Base-by-base conservation (phyloP, 2,797 vertebrate species). In the Monodelphis domestica region DNA sequence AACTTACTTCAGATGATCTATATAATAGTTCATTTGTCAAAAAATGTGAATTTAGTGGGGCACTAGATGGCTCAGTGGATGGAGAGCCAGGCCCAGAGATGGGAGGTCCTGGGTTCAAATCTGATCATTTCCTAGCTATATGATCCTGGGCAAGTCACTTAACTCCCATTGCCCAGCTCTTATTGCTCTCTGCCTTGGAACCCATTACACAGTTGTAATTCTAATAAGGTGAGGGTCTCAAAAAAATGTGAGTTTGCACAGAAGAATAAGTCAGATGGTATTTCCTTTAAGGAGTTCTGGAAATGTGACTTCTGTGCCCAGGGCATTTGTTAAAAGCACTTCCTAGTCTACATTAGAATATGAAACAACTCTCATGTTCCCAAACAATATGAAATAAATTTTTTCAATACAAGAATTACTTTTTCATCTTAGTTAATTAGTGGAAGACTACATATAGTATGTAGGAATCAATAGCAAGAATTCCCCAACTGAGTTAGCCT, bases 21-120 rank as follows among this genome's bases (percentile, higher is more conserved):
- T 21, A 53, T 21, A 92, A 88, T 29, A 53, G 87, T 89, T 50
- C 63, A 90, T 88, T 94, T 95, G 54, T 54, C 54, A 93, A 88
- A 88, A 52, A n/a, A n/a, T n/a, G n/a, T n/a, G n/a, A n/a, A n/a
- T n/a, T n/a, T n/a, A n/a, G n/a, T n/a, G n/a, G n/a, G n/a, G n/a
- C n/a, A n/a, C n/a, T n/a, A n/a, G n/a, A n/a, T n/a, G n/a, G n/a
- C n/a, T n/a, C n/a, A n/a, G n/a, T n/a, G n/a, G n/a, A n/a, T n/a
- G n/a, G n/a, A n/a, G n/a, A n/a, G n/a, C n/a, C n/a, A n/a, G n/a
- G n/a, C n/a, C n/a, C n/a, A n/a, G n/a, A n/a, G n/a, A n/a, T n/a
- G n/a, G n/a, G n/a, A n/a, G n/a, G n/a, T n/a, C n/a, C n/a, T n/a
- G n/a, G n/a, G n/a, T n/a, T n/a, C n/a, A n/a, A n/a, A n/a, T n/a